phyloP scores from a whole-genome alignment of 2,888 invertebrate species.

The Formica aserva region DNA sequence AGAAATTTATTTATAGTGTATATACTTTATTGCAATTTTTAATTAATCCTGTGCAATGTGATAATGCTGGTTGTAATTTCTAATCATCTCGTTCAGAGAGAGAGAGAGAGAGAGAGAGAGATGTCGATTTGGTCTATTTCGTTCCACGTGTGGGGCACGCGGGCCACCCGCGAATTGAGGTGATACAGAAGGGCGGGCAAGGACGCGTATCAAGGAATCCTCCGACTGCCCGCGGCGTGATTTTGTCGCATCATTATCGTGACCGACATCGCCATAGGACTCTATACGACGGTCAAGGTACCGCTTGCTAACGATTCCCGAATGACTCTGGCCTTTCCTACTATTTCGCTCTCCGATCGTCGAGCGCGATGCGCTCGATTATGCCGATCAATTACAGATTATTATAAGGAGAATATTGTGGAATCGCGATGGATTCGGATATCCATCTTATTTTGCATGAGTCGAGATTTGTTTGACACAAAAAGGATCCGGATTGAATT shows the following conservation, averaged over 20 bases:
- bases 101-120: not conserved
- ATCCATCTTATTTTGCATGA: conserved; percentile 38
- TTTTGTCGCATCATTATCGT: conserved; percentile 76
- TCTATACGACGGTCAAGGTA: conserved; percentile 50
- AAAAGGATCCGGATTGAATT: conserved; percentile 24
- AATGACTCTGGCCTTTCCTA: conserved; percentile 68
- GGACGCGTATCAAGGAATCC: conserved; percentile 42
- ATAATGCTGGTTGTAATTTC: not conserved
- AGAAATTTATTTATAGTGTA: not conserved
- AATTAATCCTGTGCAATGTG: not conserved
- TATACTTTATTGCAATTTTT: not conserved
- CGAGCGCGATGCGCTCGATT: conserved; percentile 46
- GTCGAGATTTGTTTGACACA: conserved; percentile 33
- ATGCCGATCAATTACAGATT: conserved; percentile 49
- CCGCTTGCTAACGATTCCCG: conserved; percentile 66
- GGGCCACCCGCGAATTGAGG: conserved; percentile 62
- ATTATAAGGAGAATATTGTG: conserved; percentile 33
- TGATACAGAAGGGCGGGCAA: conserved; percentile 55
- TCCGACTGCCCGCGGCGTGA: conserved; percentile 50
- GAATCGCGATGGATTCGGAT: conserved; percentile 59
- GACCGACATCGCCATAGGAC: conserved; percentile 60
- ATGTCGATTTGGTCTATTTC: not conserved
- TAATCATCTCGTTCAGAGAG: not conserved
- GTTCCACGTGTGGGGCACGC: conserved; percentile 35
- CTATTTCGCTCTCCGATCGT: conserved; percentile 41